Evolutionary conservation across 2,797 vertebrate genomes (phyloP).

Genomic region (Mastacembelus armatus): DNA sequence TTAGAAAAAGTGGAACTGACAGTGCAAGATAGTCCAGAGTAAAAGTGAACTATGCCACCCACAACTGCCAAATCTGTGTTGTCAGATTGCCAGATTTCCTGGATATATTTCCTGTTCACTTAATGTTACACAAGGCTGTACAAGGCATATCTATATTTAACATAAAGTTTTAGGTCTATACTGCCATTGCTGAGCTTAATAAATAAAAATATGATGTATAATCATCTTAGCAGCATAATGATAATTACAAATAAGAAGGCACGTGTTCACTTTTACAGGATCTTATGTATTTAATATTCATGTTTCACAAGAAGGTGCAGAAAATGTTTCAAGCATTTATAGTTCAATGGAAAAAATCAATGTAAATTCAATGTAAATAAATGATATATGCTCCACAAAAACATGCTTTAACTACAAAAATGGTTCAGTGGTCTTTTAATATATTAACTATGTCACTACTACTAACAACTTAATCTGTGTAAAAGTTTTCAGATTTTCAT

Average conservation of each 20-base stretch:
- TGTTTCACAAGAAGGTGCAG: neutral
- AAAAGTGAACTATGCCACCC: conserved; percentile 48
- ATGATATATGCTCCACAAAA: no score
- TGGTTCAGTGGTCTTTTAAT: no score
- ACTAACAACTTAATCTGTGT: no score
- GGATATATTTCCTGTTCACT: conserved; percentile 40
- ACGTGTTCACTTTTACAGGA: neutral
- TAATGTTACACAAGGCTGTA: conserved; percentile 28
- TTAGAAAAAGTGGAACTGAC: conserved; percentile 45
- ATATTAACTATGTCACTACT: no score
- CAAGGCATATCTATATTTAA: conserved; percentile 17
- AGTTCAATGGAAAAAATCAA: no score
- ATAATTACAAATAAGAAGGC: neutral
- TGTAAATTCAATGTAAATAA: no score
- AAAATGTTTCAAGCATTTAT: neutral
- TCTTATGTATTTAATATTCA: neutral
- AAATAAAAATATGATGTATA: conserved; percentile 5
- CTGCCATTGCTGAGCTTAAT: conserved; percentile 5
- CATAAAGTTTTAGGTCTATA: neutral
- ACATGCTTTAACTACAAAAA: no score
- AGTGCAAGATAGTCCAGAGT: conserved; percentile 41
- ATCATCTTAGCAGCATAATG: no score
- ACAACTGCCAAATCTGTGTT: conserved; percentile 53
- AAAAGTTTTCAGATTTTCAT: no score
- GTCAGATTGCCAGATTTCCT: conserved; percentile 60